Evolutionary conservation across 64 coral and sea anemone species (phyloP), one percentile per base, ranked within the genome.

Genomic region (Actinia equina): DNA sequence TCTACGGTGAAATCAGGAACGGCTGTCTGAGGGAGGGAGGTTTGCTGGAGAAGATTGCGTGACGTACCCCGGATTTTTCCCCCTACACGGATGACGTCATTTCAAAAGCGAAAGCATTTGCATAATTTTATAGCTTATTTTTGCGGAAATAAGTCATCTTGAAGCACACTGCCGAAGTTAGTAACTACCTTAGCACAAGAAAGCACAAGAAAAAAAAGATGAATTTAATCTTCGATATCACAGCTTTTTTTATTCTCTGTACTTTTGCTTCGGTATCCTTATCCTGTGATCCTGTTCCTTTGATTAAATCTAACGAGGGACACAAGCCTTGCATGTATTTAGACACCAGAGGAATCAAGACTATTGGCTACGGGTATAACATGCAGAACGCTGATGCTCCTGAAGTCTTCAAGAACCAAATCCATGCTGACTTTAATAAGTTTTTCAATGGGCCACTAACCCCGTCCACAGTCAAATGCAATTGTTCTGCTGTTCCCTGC

Each of bases 341-440:
- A 4, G 94, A 95, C 58, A 92, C 46, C 18, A 71, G 18, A 4
- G 74, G 83, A 1, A 95, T 95, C 20, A 95, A 95, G 77, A 96
- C 94, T 16, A 96, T 93, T 45, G 94, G 94, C 26, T 83, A 89
- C 4, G 94, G 94, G 17, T 96, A 90, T 84, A 96, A 93, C 84
- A 96, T 96, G 94, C 59, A 84, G 10, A 96, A 93, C 13, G 60
- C 59, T 12, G 78, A 87, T 17, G 94, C 94, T 13, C 87, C 84
- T 2, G n/a, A 71, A 37, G 94, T 51, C 15, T 96, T 96, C 37
- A 27, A 65, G 30, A 37, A 37, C 58, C 22, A 44, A 18, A 96
- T 96, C 14, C 91, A 91, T 19, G 94, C 94, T 7, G 94, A 96
- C 80, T 96, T 86, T 43, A 82, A 96, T 6, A 92, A 63, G 80